phyloP scores from a whole-genome alignment of 2,888 invertebrate genomes.

The Drosophila buzzatii region DNA sequence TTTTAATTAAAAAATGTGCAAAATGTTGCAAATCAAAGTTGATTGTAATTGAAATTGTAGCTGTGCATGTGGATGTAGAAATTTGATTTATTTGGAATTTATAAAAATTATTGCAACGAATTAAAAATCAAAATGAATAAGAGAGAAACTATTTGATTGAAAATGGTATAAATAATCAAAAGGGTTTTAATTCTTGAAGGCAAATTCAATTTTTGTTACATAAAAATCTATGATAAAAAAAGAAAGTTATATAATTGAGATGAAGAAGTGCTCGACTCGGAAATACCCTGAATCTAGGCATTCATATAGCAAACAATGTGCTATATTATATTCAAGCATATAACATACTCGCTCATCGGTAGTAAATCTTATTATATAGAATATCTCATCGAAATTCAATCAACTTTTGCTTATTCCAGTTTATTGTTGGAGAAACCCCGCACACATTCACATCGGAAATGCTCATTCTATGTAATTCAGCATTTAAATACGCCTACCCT shows the following conservation, averaged over 20 bases:
- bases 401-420: constrained; percentile 1
- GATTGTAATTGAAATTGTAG: constrained; percentile 6
- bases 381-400: constrained; percentile 7
- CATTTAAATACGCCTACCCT: constrained; percentile 11
- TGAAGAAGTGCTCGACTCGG: too few relatives aligned
- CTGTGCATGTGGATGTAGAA: background rate
- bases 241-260: background rate
- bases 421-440: background rate
- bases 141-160: background rate
- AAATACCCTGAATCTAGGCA: too few relatives aligned
- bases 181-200: background rate
- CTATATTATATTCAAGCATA: too few relatives aligned
- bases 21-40: constrained; percentile 3
- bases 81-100: background rate
- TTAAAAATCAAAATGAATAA: background rate
- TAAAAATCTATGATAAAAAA: background rate
- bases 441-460: background rate
- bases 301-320: too few relatives aligned
- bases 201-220: background rate
- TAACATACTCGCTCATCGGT: background rate
- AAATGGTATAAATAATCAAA: background rate
- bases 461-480: background rate
- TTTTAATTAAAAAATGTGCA: constrained; percentile 22
- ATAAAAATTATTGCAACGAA: background rate
- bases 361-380: background rate